phyloP scores from a whole-genome alignment of 2,888 invertebrate species.

The Clepsis dumicolana region DNA sequence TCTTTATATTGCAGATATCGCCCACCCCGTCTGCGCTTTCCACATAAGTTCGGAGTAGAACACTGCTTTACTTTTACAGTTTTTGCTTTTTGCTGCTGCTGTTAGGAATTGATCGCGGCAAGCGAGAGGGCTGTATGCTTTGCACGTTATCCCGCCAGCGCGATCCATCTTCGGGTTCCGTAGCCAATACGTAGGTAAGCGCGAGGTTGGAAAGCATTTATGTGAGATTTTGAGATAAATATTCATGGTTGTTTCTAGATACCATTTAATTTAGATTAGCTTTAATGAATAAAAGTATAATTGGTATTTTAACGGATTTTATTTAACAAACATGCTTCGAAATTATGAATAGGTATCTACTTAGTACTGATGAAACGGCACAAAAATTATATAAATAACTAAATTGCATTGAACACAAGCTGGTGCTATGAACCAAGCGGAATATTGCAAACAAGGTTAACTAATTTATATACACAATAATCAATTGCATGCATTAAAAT shows the following conservation, averaged over 20 bases:
- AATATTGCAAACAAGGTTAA: constrained; percentile 14
- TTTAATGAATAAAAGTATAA: constrained; percentile 14
- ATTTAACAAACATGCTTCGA: constrained; percentile 37
- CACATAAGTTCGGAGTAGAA: no score
- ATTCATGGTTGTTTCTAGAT: not conserved
- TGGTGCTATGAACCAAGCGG: constrained; percentile 16
- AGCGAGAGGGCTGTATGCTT: no score
- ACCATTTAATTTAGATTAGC: not conserved
- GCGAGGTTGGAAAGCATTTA: not conserved
- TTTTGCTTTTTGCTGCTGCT: no score
- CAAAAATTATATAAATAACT: constrained; percentile 21
- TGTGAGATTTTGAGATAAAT: not conserved
- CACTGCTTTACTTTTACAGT: no score
- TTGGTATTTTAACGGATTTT: constrained; percentile 30
- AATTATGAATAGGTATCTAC: constrained; percentile 2
- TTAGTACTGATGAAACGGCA: constrained; percentile 14
- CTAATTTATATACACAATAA: constrained; percentile 23
- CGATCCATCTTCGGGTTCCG: no score
- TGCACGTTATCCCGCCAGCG: no score
- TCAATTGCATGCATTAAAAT: constrained; percentile 24
- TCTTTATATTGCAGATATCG: no score
- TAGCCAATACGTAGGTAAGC: no score
- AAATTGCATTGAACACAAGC: constrained; percentile 31
- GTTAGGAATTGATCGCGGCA: no score
- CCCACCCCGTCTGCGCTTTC: no score